Conservation (phyloP, 2,888 invertebrate genomes). For the Pyralis farinalis region DNA sequence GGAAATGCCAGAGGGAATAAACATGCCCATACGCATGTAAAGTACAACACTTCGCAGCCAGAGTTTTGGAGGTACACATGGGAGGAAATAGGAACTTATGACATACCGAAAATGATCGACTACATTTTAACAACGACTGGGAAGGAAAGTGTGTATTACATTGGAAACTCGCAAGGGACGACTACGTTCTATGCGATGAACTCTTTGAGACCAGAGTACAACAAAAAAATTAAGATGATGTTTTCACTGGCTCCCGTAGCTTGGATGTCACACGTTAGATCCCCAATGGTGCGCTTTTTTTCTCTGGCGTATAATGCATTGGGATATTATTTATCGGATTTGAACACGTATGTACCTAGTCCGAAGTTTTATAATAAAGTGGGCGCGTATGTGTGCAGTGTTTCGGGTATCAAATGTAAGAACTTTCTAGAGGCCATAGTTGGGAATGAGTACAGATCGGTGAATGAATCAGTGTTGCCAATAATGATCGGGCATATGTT, state of each 20-base stretch:
- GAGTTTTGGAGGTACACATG: conserved; percentile 79
- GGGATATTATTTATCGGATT: conserved; percentile 30
- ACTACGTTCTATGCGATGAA: conserved; percentile 80
- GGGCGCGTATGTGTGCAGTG: conserved; percentile 35
- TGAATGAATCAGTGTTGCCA: conserved; percentile 74
- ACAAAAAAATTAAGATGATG: conserved; percentile 76
- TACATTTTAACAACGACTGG: conserved; percentile 73
- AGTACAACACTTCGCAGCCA: conserved; percentile 22
- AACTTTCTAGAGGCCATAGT: conserved; percentile 38
- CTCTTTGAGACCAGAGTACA: conserved; percentile 77
- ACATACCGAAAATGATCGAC: conserved; percentile 87
- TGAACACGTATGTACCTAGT: conserved; percentile 35
- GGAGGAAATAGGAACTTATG: conserved; percentile 87
- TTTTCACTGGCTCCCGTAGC: conserved; percentile 82
- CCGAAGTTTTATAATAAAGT: conserved; percentile 41
- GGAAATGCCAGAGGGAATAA: conserved; percentile 91
- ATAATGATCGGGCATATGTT: conserved; percentile 83
- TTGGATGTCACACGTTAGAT: conserved; percentile 66
- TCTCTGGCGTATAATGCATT: conserved; percentile 37
- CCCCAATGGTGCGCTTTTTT: conserved; percentile 46
- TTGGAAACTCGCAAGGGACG: conserved; percentile 87
- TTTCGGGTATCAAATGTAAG: conserved; percentile 36
- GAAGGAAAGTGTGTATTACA: conserved; percentile 78
- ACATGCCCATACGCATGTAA: conserved; percentile 81
- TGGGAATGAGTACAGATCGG: conserved; percentile 36